Base-by-base conservation (phyloP, 1,140 invertebrate genomes). In the Polypedilum vanderplanki region DNA sequence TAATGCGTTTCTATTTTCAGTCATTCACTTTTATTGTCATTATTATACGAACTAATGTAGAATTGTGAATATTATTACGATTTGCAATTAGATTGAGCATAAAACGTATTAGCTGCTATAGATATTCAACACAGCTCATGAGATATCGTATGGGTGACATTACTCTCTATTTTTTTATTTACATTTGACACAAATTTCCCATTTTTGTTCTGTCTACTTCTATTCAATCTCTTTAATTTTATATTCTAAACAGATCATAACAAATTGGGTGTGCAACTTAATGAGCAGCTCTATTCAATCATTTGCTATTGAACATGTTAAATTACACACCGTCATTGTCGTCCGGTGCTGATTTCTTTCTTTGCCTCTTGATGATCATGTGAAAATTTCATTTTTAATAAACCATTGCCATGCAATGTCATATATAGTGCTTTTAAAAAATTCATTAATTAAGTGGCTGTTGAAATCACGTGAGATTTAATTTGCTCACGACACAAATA, bases 141-240 rank as follows among this genome's bases (percentile, higher is more conserved):
- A 33, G 12, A 57, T 57, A 57, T 57, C 12, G 24, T 5, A 57
- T 57, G 46, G n/a, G 46, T 57, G 46, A 57, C 46, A 57, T 57
- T 57, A 57, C 46, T 57, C 46, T 57, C 46, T 57, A 57, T 57
- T 57, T n/a, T n/a, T n/a, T 15, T 57, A 57, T 57, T 57, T n/a
- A n/a, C 46, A 57, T 57, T 57, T 57, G 46, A 57, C 46, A 57
- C 46, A 57, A n/a, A 57, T 57, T 57, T n/a, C n/a, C 46, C 8
- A 57, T 57, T 57, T 57, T 46, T 46, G 8, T 46, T 46, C 41
- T 46, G 41, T 15, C 15, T 3, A 9, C 41, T 10, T 41, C 40
- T 46, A 9, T 3, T 9, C 41, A 15, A 46, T 15, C 15, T 8
- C 15, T 46, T 46, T 46, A 3, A 46, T 46, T 46, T 15, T 15